Conservation (phyloP, 2,113 vertebrate species). For the Cygnus atratus region DNA sequence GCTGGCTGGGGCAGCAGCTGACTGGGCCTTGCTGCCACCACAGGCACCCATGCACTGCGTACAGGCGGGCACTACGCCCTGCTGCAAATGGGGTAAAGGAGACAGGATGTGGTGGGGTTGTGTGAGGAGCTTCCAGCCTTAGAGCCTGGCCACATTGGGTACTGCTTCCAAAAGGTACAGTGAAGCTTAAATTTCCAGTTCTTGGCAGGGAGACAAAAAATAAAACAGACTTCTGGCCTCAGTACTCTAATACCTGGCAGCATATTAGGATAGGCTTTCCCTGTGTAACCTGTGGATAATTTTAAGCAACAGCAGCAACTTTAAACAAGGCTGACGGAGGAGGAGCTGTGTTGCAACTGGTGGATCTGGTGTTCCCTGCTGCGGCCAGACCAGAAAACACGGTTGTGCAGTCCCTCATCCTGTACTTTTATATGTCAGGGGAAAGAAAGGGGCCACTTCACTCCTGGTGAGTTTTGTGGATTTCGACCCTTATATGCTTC, state of each 20-base stretch:
- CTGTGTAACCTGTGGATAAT: rapidly evolving
- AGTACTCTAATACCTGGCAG: rapidly evolving
- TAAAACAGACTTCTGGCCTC: neutral
- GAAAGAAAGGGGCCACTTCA: rapidly evolving
- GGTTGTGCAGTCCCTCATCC: neutral
- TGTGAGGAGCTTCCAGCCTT: neutral
- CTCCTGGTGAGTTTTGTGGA: rapidly evolving
- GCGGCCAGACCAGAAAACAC: neutral
- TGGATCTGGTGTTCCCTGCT: no score
- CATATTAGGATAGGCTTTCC: rapidly evolving
- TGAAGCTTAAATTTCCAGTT: neutral
- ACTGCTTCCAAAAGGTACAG: neutral
- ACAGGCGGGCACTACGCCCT: rapidly evolving
- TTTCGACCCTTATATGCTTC: neutral
- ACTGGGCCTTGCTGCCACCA: neutral
- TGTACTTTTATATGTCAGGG: neutral
- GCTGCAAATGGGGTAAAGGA: neutral
- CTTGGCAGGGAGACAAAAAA: neutral
- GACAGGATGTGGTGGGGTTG: rapidly evolving
- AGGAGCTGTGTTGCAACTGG: rapidly evolving
- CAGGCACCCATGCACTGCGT: rapidly evolving
- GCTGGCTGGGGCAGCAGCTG: neutral
- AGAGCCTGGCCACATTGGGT: neutral
- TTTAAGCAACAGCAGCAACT: neutral
- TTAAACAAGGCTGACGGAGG: rapidly evolving